Conservation (phyloP, 1,140 invertebrate species). For the Bilobella aurantiaca region DNA sequence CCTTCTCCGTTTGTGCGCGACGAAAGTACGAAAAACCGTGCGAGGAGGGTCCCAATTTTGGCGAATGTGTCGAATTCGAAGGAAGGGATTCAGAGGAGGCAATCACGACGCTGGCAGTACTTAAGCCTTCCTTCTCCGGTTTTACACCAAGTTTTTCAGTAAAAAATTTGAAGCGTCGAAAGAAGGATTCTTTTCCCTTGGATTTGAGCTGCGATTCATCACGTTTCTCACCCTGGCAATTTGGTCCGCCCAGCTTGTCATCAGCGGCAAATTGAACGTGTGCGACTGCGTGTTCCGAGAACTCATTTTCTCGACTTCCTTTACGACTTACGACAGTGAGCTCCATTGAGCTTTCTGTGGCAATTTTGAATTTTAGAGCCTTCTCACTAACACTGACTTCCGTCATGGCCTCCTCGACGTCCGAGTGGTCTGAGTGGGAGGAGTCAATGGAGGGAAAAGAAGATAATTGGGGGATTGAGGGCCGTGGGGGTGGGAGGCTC, state of each 20-base stretch:
- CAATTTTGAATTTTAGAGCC: slow-evolving; percentile 50
- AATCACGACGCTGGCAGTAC: neutral
- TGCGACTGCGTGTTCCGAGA: slow-evolving; percentile 21
- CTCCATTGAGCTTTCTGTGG: slow-evolving; percentile 49
- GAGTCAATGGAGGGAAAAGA: slow-evolving; percentile 31
- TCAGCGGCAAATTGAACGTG: neutral
- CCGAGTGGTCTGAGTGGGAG: slow-evolving; percentile 20
- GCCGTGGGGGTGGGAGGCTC: neutral
- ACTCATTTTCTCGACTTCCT: slow-evolving; percentile 45
- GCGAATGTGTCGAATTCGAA: no score
- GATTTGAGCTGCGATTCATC: slow-evolving; percentile 10
- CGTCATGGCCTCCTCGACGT: slow-evolving; percentile 50
- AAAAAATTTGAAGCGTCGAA: slow-evolving; percentile 27
- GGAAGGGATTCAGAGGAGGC: no score
- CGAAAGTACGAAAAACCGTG: slow-evolving; percentile 1
- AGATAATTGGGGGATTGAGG: neutral
- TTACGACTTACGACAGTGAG: slow-evolving; percentile 43
- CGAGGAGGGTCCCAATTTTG: slow-evolving; percentile 2
- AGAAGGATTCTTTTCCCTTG: slow-evolving; percentile 34
- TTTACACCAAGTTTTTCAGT: slow-evolving; percentile 26
- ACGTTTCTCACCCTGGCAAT: neutral
- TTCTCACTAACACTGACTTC: slow-evolving; percentile 66
- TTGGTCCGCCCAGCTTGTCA: neutral
- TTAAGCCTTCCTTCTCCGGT: slow-evolving; percentile 12
- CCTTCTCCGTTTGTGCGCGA: neutral